A percentile compares a stretch with the other conserved stretches of the same genome.
Conservation (phyloP, 1,140 invertebrate genomes). For the Drosophila insularis region DNA sequence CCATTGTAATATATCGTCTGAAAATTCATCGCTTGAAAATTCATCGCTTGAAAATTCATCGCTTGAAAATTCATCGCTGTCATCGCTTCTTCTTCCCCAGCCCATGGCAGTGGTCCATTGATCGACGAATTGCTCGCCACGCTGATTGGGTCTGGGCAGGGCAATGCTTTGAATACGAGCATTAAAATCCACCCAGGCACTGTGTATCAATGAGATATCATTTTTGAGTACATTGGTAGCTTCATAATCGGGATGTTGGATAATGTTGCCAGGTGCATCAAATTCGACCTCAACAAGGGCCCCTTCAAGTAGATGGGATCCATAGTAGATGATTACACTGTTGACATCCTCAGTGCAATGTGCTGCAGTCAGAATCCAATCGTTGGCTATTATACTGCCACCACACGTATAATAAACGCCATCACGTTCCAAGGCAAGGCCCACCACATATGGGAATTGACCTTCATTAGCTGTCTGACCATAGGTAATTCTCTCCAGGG, state of each 20-base stretch:
- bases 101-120: not conserved
- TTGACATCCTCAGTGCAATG: not conserved
- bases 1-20: no score
- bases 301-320: not conserved
- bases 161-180: not conserved
- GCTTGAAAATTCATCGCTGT: no score
- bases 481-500: not conserved
- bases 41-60: no score
- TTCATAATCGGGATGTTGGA: no score
- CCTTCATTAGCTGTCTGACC: not conserved
- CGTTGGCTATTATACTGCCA: conserved; percentile 10
- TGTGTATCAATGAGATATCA: not conserved
- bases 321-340: not conserved
- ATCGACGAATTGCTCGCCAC: not conserved
- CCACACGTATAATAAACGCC: not conserved
- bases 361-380: conserved; percentile 10
- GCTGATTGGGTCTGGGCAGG: not conserved
- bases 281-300: not conserved
- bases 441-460: not conserved
- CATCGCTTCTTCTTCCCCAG: not conserved
- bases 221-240: no score
- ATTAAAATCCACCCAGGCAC: not conserved
- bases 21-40: rapidly evolving
- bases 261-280: no score
- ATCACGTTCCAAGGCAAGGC: not conserved